A percentile compares a stretch with the other conserved stretches of the same genome.
Evolutionary conservation across 1,140 invertebrate species (phyloP).

Genomic region (Dendroctonus valens): DNA sequence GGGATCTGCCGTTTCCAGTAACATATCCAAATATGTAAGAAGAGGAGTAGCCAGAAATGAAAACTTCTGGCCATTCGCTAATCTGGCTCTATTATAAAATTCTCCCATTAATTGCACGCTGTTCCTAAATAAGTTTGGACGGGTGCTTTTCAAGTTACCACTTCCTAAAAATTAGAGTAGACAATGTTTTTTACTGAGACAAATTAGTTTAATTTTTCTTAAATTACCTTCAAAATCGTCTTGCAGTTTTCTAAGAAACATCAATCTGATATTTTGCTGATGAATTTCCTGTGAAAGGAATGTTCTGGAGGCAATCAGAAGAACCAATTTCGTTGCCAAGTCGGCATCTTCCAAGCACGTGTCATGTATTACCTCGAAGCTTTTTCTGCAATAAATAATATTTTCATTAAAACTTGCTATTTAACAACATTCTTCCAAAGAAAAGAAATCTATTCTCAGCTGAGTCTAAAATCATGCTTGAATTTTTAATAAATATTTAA

Average conservation of each 20-base stretch:
- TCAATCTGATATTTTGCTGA: slow-evolving; percentile 33
- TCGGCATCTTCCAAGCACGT: slow-evolving; percentile 33
- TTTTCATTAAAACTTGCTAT: too few relatives aligned
- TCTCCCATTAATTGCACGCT: slow-evolving; percentile 39
- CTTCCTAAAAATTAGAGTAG: slow-evolving; percentile 26
- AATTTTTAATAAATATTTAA: too few relatives aligned
- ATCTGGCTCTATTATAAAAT: slow-evolving; percentile 39
- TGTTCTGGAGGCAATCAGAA: slow-evolving; percentile 31
- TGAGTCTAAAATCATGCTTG: too few relatives aligned
- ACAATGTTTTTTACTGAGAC: slow-evolving; percentile 4
- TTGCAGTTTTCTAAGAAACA: slow-evolving; percentile 37
- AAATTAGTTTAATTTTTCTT: slow-evolving; percentile 1
- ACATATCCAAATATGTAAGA: slow-evolving; percentile 37
- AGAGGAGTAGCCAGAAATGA: slow-evolving; percentile 36
- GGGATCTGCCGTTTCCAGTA: slow-evolving; percentile 33
- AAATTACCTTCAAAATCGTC: slow-evolving; percentile 35
- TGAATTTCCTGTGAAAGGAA: slow-evolving; percentile 36
- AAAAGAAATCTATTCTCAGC: too few relatives aligned
- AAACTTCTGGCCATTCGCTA: slow-evolving; percentile 36
- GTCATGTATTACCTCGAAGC: slow-evolving; percentile 34
- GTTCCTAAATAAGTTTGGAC: slow-evolving; percentile 37
- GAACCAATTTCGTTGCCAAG: slow-evolving; percentile 33
- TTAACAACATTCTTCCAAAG: too few relatives aligned
- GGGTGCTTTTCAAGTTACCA: slow-evolving; percentile 27
- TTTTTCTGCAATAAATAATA: slow-evolving; percentile 34